A percentile compares a stretch with the other conserved stretches of the same genome.
phyloP scores from a whole-genome alignment of 37 sponge, comb jelly and placozoan species.

The Hormiphora californensis region DNA sequence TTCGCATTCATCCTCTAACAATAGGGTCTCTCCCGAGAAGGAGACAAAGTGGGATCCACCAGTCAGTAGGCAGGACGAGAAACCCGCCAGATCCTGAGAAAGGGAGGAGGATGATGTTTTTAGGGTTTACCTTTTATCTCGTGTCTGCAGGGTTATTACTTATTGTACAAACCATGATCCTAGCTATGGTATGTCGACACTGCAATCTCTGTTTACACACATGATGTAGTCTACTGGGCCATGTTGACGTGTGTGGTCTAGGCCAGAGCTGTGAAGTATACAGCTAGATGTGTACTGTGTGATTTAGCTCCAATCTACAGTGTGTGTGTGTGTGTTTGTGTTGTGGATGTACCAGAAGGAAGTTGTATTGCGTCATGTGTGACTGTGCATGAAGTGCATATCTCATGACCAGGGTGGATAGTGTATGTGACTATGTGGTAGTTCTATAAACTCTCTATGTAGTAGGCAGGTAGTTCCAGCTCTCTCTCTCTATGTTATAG shows the following conservation, averaged over 20 bases:
- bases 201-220: neutral
- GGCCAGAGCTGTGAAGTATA: neutral
- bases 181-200: neutral
- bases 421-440: too few species aligned
- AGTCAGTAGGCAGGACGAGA: neutral
- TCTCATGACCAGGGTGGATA: too few species aligned
- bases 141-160: too few species aligned
- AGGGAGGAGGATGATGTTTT: neutral
- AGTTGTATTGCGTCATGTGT: too few species aligned
- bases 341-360: too few species aligned
- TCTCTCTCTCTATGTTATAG: too few species aligned
- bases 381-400: too few species aligned
- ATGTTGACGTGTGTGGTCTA: neutral
- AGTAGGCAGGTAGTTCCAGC: too few species aligned
- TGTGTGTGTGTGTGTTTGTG: neutral
- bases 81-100: conserved; percentile 34
- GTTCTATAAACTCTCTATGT: too few species aligned
- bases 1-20: neutral
- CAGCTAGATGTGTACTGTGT: neutral
- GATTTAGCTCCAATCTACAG: neutral
- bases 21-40: neutral
- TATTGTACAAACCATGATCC: too few species aligned
- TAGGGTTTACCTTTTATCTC: too few species aligned
- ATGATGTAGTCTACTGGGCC: neutral
- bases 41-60: neutral